A percentile compares a stretch with the other conserved stretches of the same genome.
Evolutionary conservation across 1,140 invertebrate species (phyloP).

Genomic region (Ceratosolen solmsi): DNA sequence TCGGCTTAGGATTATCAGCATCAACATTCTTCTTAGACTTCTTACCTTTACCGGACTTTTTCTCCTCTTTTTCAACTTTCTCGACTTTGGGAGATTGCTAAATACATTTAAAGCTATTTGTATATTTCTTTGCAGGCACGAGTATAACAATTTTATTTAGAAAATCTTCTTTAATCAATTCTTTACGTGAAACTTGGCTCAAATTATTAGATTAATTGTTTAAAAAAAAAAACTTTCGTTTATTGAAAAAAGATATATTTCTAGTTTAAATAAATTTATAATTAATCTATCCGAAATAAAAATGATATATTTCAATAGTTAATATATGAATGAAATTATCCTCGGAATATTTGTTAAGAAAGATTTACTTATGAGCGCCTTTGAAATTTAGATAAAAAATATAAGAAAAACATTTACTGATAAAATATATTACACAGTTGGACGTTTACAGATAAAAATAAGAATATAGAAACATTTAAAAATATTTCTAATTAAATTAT

Average conservation of each 20-base stretch:
- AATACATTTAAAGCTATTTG: background rate
- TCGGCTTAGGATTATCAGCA: slow-evolving; percentile 58
- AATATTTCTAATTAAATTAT: background rate
- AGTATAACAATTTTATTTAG: slow-evolving; percentile 2
- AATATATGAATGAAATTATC: background rate
- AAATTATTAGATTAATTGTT: no score
- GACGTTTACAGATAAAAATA: background rate
- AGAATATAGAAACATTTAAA: background rate
- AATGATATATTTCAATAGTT: no score
- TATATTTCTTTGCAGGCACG: background rate
- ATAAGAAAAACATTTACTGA: background rate
- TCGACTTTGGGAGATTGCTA: slow-evolving; percentile 55
- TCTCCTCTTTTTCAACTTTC: slow-evolving; percentile 53
- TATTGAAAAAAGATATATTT: background rate
- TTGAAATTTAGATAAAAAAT: background rate
- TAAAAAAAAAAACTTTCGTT: no score
- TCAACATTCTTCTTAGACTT: slow-evolving; percentile 71
- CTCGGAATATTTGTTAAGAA: background rate
- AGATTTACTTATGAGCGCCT: background rate
- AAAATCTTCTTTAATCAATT: background rate
- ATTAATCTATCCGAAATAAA: no score
- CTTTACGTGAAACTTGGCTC: no score
- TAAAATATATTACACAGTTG: background rate
- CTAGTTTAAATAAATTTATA: no score
- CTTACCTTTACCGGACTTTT: slow-evolving; percentile 53